Evolutionary conservation across 2,888 invertebrate species (phyloP).

Genomic region (Eudemis profundana): DNA sequence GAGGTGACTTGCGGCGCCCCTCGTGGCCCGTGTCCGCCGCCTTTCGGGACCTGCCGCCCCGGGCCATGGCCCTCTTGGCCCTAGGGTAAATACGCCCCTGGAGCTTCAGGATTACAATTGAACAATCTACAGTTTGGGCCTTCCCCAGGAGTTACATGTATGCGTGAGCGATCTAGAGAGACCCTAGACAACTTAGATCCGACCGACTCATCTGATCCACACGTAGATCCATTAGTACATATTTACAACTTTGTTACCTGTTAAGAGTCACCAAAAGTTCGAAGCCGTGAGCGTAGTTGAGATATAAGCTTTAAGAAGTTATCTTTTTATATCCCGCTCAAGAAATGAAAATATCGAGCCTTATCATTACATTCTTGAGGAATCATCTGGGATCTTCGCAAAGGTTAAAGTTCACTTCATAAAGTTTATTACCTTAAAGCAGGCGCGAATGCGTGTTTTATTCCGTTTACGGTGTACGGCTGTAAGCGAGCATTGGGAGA

Average conservation of each 20-base stretch:
- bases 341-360: slow-evolving; percentile 25
- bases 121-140: neutral
- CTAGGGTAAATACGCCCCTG: too few relatives aligned
- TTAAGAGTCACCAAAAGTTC: neutral
- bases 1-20: too few relatives aligned
- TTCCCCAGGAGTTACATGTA: too few relatives aligned
- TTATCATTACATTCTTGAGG: slow-evolving; percentile 24
- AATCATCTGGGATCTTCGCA: slow-evolving; percentile 13
- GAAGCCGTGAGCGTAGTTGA: neutral
- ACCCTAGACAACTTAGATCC: slow-evolving; percentile 5
- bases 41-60: too few relatives aligned
- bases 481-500: slow-evolving; percentile 1
- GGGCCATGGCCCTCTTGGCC: too few relatives aligned
- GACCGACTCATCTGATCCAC: neutral
- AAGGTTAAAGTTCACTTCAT: slow-evolving; percentile 26
- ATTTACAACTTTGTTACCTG: neutral
- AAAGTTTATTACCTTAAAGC: slow-evolving; percentile 26
- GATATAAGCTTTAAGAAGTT: neutral
- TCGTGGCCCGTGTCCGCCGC: too few relatives aligned
- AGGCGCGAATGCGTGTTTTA: slow-evolving; percentile 33
- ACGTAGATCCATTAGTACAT: too few relatives aligned
- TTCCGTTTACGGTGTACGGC: slow-evolving; percentile 31
- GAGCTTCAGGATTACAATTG: too few relatives aligned
- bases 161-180: too few relatives aligned
- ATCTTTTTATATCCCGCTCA: neutral